Base-by-base conservation (phyloP, 2,113 vertebrate genomes). In the Pelobates fuscus region DNA sequence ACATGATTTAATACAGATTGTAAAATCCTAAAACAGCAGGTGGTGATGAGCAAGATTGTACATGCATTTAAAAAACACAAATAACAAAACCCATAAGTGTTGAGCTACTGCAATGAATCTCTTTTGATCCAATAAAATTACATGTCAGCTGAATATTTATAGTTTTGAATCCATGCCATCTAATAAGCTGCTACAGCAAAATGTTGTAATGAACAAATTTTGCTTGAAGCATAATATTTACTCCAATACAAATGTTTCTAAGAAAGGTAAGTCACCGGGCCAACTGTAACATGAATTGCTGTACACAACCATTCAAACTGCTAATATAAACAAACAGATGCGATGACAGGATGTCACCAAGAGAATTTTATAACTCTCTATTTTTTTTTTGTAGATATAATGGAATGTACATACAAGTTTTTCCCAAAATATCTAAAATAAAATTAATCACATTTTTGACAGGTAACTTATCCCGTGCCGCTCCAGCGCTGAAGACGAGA, bases 381-480 rank as follows among this genome's bases (percentile, higher is more conserved):
- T 3, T 21, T n/a, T 58, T 29, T 64, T 12, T 54, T 21, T 41
- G 21, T 43, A 15, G 41, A 81, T 72, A 79, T 79, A 26, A 55
- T 71, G 43, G 60, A 78, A 82, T 61, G 64, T 2, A 67, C 65
- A 8, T 77, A 29, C 60, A 74, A 80, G 65, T 58, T 43, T 77
- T 30, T 82, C 67, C 77, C 84, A 81, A 79, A 70, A 58, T 78
- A 57, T 37, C 72, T 87, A 78, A 71, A 71, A 77, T 88, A 81
- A 81, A 81, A 83, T 81, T 85, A 88, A 89, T 85, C 87, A 88
- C 86, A 84, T 82, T 81, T 81, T 80, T 82, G 83, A 88, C 78
- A 85, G 80, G 81, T 79, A 85, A 84, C 84, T 78, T 85, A 68
- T 86, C 80, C 80, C 81, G 84, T 85, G 79, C 82, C 84, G 80